Conservation (phyloP, 2,797 vertebrate genomes). For the Megalops cyprinoides region DNA sequence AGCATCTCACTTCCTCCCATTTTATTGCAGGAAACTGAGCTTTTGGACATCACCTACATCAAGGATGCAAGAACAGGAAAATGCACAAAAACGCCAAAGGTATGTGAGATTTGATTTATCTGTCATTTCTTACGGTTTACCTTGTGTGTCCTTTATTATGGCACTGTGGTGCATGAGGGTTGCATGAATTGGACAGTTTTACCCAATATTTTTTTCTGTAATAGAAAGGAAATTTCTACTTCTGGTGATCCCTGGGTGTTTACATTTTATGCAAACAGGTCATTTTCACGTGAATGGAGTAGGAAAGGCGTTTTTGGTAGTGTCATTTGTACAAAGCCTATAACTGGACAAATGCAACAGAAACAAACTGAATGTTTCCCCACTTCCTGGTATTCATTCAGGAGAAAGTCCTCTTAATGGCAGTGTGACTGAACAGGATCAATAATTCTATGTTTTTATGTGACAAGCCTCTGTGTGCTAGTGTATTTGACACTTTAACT, state of each 20-base stretch:
- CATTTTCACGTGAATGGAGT: no score
- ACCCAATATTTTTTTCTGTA: not conserved
- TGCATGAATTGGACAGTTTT: not conserved
- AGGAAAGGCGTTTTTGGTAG: no score
- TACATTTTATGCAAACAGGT: no score
- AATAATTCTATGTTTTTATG: no score
- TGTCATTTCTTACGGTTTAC: not conserved
- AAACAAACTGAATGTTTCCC: no score
- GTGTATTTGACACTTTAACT: no score
- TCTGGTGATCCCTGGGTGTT: not conserved
- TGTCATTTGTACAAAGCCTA: no score
- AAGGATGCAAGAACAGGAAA: slow-evolving; percentile 72
- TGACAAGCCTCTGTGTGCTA: no score
- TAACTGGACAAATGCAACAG: no score
- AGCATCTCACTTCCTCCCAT: not conserved
- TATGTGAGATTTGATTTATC: slow-evolving; percentile 34
- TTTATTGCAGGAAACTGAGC: slow-evolving; percentile 62
- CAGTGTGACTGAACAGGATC: no score
- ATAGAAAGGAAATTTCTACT: not conserved
- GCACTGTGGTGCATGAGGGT: not conserved
- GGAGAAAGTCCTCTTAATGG: no score
- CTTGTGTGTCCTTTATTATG: not conserved
- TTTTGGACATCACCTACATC: slow-evolving; percentile 69
- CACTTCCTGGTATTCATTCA: no score
- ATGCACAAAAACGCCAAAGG: slow-evolving; percentile 73